Conservation (phyloP, 2,888 invertebrate species). For the Spodoptera exigua region DNA sequence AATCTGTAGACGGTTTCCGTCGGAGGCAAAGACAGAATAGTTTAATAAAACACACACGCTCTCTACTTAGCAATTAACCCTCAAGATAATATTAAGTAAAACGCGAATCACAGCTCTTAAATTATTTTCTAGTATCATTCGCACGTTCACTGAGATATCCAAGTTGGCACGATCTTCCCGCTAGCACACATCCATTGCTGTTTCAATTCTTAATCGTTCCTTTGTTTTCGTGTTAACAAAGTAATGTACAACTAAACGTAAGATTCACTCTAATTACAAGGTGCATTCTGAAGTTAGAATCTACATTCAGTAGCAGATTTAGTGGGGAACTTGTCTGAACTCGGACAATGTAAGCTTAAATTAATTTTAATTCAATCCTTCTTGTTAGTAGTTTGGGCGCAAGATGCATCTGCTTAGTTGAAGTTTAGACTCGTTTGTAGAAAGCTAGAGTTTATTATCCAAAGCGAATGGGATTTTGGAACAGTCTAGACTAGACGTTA, state of each 20-base stretch:
- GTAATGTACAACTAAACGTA: constrained; percentile 20
- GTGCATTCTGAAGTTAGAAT: constrained; percentile 49
- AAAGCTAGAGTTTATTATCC: constrained; percentile 33
- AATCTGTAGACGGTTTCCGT: constrained; percentile 54
- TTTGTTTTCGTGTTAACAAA: constrained; percentile 13
- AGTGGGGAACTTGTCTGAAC: constrained; percentile 50
- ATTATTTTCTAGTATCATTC: constrained; percentile 49
- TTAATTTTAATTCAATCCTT: constrained; percentile 69
- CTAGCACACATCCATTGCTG: constrained; percentile 30
- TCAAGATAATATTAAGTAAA: constrained; percentile 54
- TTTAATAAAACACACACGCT: constrained; percentile 59
- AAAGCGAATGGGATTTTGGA: constrained; percentile 44
- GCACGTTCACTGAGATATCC: constrained; percentile 21
- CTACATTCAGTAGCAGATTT: constrained; percentile 52
- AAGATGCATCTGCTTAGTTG: constrained; percentile 52
- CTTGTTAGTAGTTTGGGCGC: constrained; percentile 56
- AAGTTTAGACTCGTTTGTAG: constrained; percentile 54
- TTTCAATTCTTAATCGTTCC: constrained; percentile 14
- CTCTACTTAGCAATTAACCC: constrained; percentile 46
- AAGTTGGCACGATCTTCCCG: constrained; percentile 11
- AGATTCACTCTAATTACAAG: constrained; percentile 49
- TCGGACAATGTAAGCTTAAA: constrained; percentile 64
- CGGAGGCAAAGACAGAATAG: constrained; percentile 50
- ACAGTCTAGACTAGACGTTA: constrained; percentile 34
- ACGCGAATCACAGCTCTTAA: constrained; percentile 43